These are phyloP conservation scores for Mystacornis crossleyi DNA, from an alignment of 2,113 vertebrate genomes.

Conservation along the genomic window DNA sequence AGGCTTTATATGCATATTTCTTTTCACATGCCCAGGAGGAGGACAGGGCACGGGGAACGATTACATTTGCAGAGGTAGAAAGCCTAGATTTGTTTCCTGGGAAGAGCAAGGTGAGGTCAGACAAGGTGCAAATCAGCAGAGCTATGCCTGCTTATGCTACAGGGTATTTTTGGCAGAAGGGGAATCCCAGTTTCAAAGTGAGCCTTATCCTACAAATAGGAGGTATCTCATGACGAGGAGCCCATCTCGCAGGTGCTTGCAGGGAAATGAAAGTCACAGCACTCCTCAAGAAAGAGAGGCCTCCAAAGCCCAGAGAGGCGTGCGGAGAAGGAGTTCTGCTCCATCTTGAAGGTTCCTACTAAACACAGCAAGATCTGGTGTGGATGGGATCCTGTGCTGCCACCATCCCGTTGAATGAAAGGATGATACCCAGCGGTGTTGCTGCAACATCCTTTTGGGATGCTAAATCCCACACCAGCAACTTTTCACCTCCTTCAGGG, in stretches of 20 bases:
- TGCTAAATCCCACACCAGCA: background rate
- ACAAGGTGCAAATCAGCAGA: background rate
- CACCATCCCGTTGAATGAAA: fast-evolving
- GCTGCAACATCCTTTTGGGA: background rate
- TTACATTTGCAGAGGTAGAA: background rate
- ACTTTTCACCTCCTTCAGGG: background rate
- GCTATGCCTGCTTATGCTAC: background rate
- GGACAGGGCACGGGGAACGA: fast-evolving
- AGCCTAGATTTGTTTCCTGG: background rate
- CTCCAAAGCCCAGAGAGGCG: background rate
- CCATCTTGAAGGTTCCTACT: background rate
- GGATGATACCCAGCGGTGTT: background rate
- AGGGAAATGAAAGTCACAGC: background rate
- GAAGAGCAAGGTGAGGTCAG: background rate
- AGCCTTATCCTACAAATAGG: background rate
- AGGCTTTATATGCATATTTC: fast-evolving
- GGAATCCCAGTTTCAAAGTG: background rate
- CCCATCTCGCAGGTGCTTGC: fast-evolving
- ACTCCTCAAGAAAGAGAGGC: background rate
- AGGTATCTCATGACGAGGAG: background rate
- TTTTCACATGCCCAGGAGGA: background rate
- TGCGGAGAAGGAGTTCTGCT: background rate
- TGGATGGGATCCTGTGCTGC: background rate
- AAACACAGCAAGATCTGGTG: fast-evolving
- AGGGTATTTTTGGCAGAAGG: background rate